Conservation (phyloP, 2,888 invertebrate genomes). For the Nineta flava region DNA sequence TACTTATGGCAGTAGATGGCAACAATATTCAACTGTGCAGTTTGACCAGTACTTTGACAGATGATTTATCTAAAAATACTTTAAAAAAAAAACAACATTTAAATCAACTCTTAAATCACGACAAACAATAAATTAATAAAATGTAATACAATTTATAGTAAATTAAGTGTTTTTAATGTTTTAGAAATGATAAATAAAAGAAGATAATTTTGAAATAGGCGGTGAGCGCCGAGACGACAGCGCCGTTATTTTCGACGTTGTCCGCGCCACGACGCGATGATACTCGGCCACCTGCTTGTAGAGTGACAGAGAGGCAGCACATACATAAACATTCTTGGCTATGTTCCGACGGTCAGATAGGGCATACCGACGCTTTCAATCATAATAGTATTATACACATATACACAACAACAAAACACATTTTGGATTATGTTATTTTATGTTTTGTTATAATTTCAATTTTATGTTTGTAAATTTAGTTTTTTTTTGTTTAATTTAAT, state of each 20-base stretch:
- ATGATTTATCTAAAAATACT: too few species aligned
- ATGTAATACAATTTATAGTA: too few species aligned
- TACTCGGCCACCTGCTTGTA: slow-evolving; percentile 25
- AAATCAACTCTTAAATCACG: too few species aligned
- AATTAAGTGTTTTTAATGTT: too few species aligned
- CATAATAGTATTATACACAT: too few species aligned
- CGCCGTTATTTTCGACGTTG: slow-evolving; percentile 30
- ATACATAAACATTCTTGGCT: too few species aligned
- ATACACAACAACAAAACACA: neutral
- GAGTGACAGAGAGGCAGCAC: slow-evolving; percentile 6
- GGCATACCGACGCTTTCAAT: slow-evolving; percentile 5
- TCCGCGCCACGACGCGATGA: slow-evolving; percentile 28
- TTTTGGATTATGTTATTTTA: neutral
- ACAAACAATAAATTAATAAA: too few species aligned
- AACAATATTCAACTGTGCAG: too few species aligned
- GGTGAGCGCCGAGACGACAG: slow-evolving; percentile 24
- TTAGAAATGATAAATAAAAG: too few species aligned
- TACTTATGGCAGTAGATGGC: too few species aligned
- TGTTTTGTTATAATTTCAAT: neutral
- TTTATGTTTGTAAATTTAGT: neutral
- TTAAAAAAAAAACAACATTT: too few species aligned
- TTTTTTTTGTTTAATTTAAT: neutral
- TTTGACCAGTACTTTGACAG: too few species aligned
- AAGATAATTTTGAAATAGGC: slow-evolving; percentile 1
- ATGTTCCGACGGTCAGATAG: neutral